These are phyloP conservation scores for Zoanthus solanderi DNA, from an alignment of 92 coral and sea anemone species.

Conservation along the genomic window DNA sequence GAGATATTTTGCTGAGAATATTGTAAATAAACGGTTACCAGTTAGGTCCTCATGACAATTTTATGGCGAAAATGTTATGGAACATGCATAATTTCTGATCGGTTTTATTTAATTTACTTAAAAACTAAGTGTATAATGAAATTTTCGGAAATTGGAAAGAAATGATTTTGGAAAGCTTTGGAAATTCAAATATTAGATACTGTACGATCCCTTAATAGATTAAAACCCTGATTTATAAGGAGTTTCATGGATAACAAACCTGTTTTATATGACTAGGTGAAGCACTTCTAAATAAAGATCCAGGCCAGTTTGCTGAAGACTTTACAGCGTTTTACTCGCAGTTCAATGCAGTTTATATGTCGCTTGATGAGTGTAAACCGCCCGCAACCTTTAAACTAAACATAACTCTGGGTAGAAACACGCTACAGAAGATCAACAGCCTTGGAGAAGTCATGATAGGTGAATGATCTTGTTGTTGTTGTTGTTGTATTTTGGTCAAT, in stretches of 20 bases:
- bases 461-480: background rate
- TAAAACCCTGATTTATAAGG: background rate
- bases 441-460: slow-evolving; percentile 40
- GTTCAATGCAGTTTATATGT: slow-evolving; percentile 42
- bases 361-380: slow-evolving; percentile 9
- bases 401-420: slow-evolving; percentile 24
- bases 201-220: background rate
- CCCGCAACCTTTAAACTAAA: slow-evolving; percentile 12
- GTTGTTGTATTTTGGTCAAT: background rate
- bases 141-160: too few species aligned
- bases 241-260: background rate
- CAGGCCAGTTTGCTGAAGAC: slow-evolving; percentile 47
- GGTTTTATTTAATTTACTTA: too few species aligned
- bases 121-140: too few species aligned
- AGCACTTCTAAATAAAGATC: slow-evolving; percentile 54
- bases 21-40: too few species aligned
- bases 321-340: slow-evolving; percentile 53
- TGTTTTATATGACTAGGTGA: slow-evolving; percentile 35
- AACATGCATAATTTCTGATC: too few species aligned
- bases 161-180: too few species aligned
- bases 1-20: too few species aligned
- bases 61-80: too few species aligned
- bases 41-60: too few species aligned
- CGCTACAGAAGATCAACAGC: slow-evolving; percentile 37
- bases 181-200: too few species aligned